These are phyloP conservation scores for Lysiphlebus fabarum DNA, from an alignment of 1,140 invertebrate genomes.

Conservation along the genomic window DNA sequence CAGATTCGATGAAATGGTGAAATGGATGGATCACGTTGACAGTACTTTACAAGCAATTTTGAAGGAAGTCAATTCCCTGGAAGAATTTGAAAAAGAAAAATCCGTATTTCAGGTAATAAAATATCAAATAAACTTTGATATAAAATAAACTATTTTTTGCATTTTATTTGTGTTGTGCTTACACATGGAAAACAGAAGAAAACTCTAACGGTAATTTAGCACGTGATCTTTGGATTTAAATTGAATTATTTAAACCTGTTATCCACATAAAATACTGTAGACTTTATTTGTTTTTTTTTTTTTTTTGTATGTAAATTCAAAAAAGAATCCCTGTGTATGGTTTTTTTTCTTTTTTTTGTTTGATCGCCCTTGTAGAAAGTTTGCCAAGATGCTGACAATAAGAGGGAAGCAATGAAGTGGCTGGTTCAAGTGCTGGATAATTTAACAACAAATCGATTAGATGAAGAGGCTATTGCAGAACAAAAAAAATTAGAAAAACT, in stretches of 20 bases:
- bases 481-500: conserved; percentile 79
- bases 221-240: not conserved
- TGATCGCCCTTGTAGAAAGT: conserved; percentile 63
- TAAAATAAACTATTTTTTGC: conserved; percentile 7
- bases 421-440: conserved; percentile 85
- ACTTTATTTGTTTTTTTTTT: not conserved
- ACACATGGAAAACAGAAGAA: conserved; percentile 36
- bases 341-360: conserved; percentile 10
- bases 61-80: conserved; percentile 76
- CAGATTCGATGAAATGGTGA: conserved; percentile 77
- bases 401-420: conserved; percentile 92
- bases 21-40: conserved; percentile 89
- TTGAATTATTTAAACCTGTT: too few relatives aligned
- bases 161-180: conserved; percentile 21
- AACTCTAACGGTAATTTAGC: conserved; percentile 41
- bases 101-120: conserved; percentile 79
- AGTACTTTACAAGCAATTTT: conserved; percentile 76
- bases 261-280: too few relatives aligned
- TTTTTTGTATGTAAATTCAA: not conserved
- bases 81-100: conserved; percentile 87
- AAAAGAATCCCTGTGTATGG: conserved; percentile 1
- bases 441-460: conserved; percentile 75
- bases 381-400: conserved; percentile 83
- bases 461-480: conserved; percentile 73
- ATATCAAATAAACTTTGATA: not conserved